These are phyloP conservation scores for Coelopa pilipes DNA, from an alignment of 2,888 invertebrate genomes.

Conservation along the genomic window DNA sequence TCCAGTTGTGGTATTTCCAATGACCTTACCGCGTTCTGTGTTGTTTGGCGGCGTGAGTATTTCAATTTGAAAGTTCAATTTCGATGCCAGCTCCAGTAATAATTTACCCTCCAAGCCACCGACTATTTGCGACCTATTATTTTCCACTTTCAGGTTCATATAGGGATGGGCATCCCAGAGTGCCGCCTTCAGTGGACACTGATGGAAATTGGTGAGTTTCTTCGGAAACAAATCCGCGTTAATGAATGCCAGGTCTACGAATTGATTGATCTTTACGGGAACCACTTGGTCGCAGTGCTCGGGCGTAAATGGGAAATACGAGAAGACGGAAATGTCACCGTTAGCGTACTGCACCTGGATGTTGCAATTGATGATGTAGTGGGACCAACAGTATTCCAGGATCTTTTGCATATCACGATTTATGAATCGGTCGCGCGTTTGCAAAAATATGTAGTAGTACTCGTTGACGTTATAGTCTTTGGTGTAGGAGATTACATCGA, in stretches of 20 bases:
- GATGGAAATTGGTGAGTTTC: constrained; percentile 51
- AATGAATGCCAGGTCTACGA: constrained; percentile 44
- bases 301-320: constrained; percentile 52
- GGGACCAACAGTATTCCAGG: constrained; percentile 56
- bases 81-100: not conserved
- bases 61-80: constrained; percentile 20
- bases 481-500: constrained; percentile 50
- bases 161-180: constrained; percentile 42
- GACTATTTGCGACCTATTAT: not conserved
- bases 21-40: not conserved
- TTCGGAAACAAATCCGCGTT: constrained; percentile 48
- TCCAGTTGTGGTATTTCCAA: not conserved
- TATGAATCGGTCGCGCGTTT: constrained; percentile 47
- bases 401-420: constrained; percentile 51
- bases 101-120: constrained; percentile 20
- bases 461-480: constrained; percentile 54
- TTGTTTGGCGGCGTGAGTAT: constrained; percentile 6
- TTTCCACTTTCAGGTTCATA: no score
- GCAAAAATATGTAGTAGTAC: constrained; percentile 53
- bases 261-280: constrained; percentile 48
- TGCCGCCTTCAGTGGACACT: constrained; percentile 44
- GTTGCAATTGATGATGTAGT: constrained; percentile 57
- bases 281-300: constrained; percentile 43
- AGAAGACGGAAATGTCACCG: constrained; percentile 54
- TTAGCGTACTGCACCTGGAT: constrained; percentile 52